Conservation (phyloP, 2,888 invertebrate species). For the Agrochola macilenta region DNA sequence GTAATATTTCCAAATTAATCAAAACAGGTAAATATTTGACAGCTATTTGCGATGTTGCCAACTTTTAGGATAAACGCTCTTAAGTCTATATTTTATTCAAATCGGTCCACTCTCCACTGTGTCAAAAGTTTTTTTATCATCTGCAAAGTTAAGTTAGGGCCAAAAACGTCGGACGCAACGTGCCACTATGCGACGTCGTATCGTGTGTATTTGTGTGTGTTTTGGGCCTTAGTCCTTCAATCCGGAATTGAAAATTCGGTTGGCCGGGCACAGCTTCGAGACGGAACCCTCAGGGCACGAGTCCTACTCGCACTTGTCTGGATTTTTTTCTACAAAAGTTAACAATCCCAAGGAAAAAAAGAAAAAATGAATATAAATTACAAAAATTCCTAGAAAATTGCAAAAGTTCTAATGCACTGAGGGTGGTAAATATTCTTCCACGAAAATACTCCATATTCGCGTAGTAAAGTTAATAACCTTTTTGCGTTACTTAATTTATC, state of each 20-base stretch:
- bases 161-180: no score
- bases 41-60: no score
- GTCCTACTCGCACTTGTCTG: no score
- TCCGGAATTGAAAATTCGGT: not conserved
- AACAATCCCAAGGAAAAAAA: not conserved
- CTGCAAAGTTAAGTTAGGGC: no score
- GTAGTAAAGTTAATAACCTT: slow-evolving; percentile 26
- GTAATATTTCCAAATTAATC: no score
- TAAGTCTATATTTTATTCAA: no score
- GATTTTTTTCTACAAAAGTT: not conserved
- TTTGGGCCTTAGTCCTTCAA: not conserved
- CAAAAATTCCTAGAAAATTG: not conserved
- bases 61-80: no score
- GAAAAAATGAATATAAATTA: not conserved
- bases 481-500: slow-evolving; percentile 20
- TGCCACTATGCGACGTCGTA: no score
- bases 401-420: not conserved
- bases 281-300: not conserved
- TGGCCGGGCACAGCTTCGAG: not conserved
- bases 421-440: slow-evolving; percentile 29
- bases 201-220: no score
- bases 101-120: no score
- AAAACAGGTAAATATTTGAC: no score
- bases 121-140: no score
- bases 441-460: slow-evolving; percentile 9